phyloP scores from a whole-genome alignment of 1,140 invertebrate genomes.

The Eurosta solidaginis region DNA sequence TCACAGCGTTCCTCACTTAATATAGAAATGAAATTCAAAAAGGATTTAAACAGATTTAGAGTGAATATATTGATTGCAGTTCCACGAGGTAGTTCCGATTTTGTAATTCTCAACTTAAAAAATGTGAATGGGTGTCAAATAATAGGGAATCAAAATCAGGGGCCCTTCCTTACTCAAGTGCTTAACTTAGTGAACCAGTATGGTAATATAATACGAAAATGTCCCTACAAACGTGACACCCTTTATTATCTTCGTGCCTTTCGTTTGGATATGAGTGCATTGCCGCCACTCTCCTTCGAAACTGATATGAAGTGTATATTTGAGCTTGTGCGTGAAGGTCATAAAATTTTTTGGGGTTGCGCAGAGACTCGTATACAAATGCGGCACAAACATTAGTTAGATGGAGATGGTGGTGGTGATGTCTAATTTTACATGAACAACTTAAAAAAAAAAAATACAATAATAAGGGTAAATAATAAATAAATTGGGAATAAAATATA shows the following conservation, averaged over 20 bases:
- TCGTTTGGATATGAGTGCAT: constrained; percentile 42
- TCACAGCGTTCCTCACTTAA: constrained; percentile 37
- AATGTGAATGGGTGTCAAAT: constrained; percentile 42
- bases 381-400: not conserved
- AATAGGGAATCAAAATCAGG: constrained; percentile 44
- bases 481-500: too few species aligned
- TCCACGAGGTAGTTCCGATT: constrained; percentile 31
- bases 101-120: constrained; percentile 40
- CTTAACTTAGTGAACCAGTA: constrained; percentile 38
- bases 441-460: too few species aligned
- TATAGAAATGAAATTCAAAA: constrained; percentile 39
- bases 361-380: constrained; percentile 36
- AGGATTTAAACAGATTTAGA: constrained; percentile 38
- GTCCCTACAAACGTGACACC: constrained; percentile 39
- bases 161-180: constrained; percentile 39
- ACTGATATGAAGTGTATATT: constrained; percentile 41
- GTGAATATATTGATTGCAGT: constrained; percentile 41
- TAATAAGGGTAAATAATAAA: too few species aligned
- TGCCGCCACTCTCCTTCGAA: constrained; percentile 43
- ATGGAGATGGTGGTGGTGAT: not conserved
- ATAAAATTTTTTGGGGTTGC: constrained; percentile 42
- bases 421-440: too few species aligned
- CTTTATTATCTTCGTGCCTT: constrained; percentile 41
- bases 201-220: constrained; percentile 38
- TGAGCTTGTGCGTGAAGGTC: constrained; percentile 39